Evolutionary conservation across 2,113 vertebrate genomes (phyloP).

Genomic region (Gopherus flavomarginatus): DNA sequence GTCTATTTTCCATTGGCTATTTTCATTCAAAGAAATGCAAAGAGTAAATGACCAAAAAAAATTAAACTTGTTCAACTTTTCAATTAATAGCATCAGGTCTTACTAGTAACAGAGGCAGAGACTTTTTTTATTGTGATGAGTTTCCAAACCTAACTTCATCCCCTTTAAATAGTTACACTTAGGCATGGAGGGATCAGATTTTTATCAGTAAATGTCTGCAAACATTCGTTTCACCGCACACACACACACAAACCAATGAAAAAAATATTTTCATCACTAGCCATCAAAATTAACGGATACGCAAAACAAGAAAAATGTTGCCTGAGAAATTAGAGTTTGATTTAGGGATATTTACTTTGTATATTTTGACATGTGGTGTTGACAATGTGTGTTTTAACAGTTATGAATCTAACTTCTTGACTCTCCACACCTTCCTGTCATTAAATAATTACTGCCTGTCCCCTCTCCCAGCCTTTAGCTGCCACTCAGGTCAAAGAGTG

Average conservation of each 20-base stretch:
- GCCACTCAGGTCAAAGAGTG: too few species aligned
- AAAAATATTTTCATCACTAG: background rate
- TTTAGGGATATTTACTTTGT: background rate
- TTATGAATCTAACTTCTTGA: background rate
- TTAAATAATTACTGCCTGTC: background rate
- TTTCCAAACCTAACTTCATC: accelerated
- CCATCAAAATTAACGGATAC: background rate
- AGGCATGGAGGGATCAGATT: background rate
- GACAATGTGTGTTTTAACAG: background rate
- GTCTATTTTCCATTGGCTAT: conserved; percentile 33
- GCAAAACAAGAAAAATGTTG: background rate
- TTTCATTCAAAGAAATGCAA: conserved; percentile 34
- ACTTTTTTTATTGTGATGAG: background rate
- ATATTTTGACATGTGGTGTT: background rate
- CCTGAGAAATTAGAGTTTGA: background rate
- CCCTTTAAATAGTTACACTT: background rate
- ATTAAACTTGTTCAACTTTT: background rate
- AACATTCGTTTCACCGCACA: background rate
- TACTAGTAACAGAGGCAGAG: background rate
- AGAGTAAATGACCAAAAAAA: background rate
- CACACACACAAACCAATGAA: background rate
- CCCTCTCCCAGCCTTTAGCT: too few species aligned
- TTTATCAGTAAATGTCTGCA: background rate
- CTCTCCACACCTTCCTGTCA: background rate
- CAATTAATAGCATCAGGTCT: background rate